Percentiles rank a stretch among this genome's conserved stretches.
Conservation (phyloP, 2,888 invertebrate species). For the Sarcophaga subvicina region DNA sequence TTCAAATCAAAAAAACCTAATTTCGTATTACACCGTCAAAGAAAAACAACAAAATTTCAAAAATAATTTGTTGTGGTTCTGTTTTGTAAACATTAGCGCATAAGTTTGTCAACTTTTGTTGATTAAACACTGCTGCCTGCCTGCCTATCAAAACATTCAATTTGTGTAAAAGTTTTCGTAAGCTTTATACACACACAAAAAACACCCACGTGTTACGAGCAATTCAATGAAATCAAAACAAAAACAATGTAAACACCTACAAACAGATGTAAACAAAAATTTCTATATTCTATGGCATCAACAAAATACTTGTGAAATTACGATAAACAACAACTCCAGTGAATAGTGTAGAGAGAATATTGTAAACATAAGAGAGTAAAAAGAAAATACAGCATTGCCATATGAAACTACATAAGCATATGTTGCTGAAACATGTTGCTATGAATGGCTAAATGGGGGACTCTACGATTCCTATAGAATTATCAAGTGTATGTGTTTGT, state of each 20-base stretch:
- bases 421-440: conserved; percentile 55
- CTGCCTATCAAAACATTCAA: conserved; percentile 34
- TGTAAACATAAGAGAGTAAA: not conserved
- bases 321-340: not conserved
- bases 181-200: conserved; percentile 39
- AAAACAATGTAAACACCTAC: conserved; percentile 13
- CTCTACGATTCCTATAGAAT: not conserved
- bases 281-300: not conserved
- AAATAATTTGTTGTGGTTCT: not conserved
- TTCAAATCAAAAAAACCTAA: no score
- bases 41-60: conserved; percentile 1
- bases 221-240: conserved; percentile 22
- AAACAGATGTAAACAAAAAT: conserved; percentile 37
- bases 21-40: no score
- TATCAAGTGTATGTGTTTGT: not conserved
- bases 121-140: not conserved
- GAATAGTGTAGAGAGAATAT: not conserved
- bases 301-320: conserved; percentile 5
- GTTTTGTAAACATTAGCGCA: not conserved
- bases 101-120: conserved; percentile 48
- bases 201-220: conserved; percentile 67
- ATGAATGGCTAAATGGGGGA: conserved; percentile 5
- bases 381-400: conserved; percentile 56
- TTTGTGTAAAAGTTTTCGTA: conserved; percentile 1
- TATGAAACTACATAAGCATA: conserved; percentile 5